These are phyloP conservation scores for Picus viridis DNA, from an alignment of 2,797 vertebrate genomes.

Conservation along the genomic window DNA sequence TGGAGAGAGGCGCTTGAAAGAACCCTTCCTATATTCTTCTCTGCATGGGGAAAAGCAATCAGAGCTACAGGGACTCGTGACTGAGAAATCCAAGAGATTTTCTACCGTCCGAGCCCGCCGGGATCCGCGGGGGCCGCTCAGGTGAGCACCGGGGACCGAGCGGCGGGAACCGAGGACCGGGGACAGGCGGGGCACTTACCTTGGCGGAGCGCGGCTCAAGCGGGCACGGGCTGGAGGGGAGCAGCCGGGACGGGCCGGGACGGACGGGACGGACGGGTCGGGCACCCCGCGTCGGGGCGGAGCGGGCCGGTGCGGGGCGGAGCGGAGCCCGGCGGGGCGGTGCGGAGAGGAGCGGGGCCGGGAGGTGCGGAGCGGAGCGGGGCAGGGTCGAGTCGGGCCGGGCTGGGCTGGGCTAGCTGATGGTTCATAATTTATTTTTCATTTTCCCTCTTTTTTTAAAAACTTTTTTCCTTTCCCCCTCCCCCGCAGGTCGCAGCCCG, in stretches of 20 bases:
- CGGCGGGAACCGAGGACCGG: neutral
- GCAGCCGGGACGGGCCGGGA: neutral
- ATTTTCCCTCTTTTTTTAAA: neutral
- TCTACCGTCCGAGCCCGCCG: neutral
- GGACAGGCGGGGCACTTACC: neutral
- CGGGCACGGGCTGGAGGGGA: neutral
- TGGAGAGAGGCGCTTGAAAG: neutral
- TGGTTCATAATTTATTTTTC: neutral
- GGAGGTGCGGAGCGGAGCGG: neutral
- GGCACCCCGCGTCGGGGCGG: neutral
- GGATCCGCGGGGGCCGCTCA: neutral
- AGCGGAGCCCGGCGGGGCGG: neutral
- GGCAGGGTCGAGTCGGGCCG: neutral
- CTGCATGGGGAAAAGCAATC: neutral
- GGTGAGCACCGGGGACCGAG: neutral
- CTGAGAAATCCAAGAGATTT: neutral
- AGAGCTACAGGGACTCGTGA: neutral
- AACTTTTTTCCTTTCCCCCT: neutral
- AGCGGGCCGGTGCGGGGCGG: neutral
- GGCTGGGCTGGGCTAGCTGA: neutral
- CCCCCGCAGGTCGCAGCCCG: constrained; percentile 43
- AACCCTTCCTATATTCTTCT: neutral
- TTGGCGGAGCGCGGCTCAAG: neutral
- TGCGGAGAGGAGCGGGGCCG: neutral
- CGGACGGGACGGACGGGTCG: neutral